Evolutionary conservation across 2,113 vertebrate species (phyloP), one percentile per base, ranked within the genome.

Genomic region (Limanda limanda): DNA sequence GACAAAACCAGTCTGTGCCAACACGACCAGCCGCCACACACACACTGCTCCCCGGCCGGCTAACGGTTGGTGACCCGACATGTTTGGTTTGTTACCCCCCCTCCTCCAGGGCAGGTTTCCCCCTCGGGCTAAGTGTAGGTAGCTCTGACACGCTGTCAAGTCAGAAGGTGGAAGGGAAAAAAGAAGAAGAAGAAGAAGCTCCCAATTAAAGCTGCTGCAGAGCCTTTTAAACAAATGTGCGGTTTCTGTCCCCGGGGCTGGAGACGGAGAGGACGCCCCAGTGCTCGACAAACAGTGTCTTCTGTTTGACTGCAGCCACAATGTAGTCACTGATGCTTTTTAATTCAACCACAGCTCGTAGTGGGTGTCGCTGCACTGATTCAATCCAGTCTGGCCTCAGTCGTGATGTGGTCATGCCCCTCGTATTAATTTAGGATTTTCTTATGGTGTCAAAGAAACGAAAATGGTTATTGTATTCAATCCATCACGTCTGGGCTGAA

Each of bases 121-220:
- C 55, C 51, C 35, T 76, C 72, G 65, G 65, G 57, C 69, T 51
- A 70, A 75, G 83, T 83, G n/a, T 75, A 3, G 35, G 23, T 59
- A 45, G 69, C 81, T n/a, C n/a, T 70, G 80, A 64, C 81, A 65
- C 59, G 74, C 62, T 83, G 85, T 87, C 80, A 86, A 74, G 74
- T 81, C 75, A 37, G 21, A 25, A 52, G 21, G 37, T 83, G 11
- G 40, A 40, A 5, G 71, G 27, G 9, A 1, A 37, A 37, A 37
- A 37, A 37, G 1, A 35, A n/a, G n/a, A n/a, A n/a, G n/a, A 9
- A 8, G 9, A 37, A 10, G 35, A 71, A 52, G 40, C 66, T 66
- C 5, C n/a, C 17, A 51, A 56, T 54, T 5, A 31, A 47, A 78
- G 68, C 69, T 68, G 76, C 42, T 42, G 10, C 37, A 3, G n/a